Conservation (phyloP, 2,113 vertebrate genomes). For the Ptyas mucosa region DNA sequence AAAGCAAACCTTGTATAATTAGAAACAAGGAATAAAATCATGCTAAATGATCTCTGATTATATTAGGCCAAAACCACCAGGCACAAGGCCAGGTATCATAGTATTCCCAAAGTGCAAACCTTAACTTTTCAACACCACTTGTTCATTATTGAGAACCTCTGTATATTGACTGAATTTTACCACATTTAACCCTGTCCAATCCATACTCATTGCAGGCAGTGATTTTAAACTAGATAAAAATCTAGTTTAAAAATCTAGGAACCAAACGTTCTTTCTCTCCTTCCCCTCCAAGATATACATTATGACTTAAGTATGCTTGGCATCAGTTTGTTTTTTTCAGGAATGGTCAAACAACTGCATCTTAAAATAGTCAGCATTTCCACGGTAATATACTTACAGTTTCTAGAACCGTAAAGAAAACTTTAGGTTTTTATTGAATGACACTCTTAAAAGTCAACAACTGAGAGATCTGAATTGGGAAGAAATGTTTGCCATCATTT, state of each 20-base stretch:
- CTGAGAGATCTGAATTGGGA: slow-evolving; percentile 26
- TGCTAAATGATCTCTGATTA: background rate
- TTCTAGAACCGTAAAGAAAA: background rate
- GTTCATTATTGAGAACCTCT: background rate
- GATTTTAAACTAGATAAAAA: background rate
- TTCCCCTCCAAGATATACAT: background rate
- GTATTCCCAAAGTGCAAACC: background rate
- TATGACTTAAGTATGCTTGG: background rate
- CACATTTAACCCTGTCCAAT: background rate
- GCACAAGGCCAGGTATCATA: background rate
- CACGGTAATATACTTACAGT: background rate
- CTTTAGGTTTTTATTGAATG: background rate
- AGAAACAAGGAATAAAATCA: background rate
- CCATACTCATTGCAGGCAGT: background rate
- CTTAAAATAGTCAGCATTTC: background rate
- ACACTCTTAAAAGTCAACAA: slow-evolving; percentile 20
- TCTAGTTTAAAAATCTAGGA: too few relatives aligned
- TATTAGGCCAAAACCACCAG: background rate
- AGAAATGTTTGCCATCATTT: slow-evolving; percentile 12
- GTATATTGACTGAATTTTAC: background rate
- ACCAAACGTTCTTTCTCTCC: background rate
- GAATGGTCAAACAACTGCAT: background rate
- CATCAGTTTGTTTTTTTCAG: background rate
- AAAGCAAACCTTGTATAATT: background rate
- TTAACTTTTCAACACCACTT: background rate